Base-by-base conservation (phyloP, 2,113 vertebrate species). In the Mobula hypostoma region DNA sequence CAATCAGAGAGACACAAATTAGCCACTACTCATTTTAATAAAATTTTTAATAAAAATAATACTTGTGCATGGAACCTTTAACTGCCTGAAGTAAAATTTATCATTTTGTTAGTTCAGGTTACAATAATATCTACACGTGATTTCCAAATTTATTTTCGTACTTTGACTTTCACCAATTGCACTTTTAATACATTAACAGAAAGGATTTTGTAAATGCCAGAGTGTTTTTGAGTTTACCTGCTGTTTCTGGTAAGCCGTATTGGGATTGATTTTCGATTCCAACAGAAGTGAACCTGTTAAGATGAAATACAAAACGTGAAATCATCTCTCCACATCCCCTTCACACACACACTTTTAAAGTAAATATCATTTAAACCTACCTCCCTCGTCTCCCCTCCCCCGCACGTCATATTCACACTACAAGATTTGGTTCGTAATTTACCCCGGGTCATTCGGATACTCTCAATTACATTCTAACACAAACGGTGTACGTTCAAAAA, bases 161-260 rank as follows among this genome's bases (percentile, higher is more conserved):
- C 2, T 32, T 29, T 32, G 14, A 5, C 11, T 87, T 19, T 27
- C 56, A 48, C 6, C 17, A 24, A 56, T 56, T 17, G 5, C n/a
- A 66, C n/a, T 27, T 9, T 58, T 63, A 15, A 90, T 32, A n/a
- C 5, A 32, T 66, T 5, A 90, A 90, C n/a, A 90, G 17, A 66
- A n/a, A 63, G 15, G 17, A 0, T n/a, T 63, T 63, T 27, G 1
- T 17, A 7, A 68, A 56, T 29, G 36, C 29, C 12, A 70, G 36
- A 93, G 1, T 74, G 2, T 56, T 48, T 74, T 29, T 74, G 7
- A 48, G 21, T 97, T 98, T 98, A 98, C 99, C 97, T 99, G 99
- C 96, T 99, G 99, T 97, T 99, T 99, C 96, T 99, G 99, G 98
- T 99, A 99, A 94, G 99, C 99, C 94, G 99, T 99, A 95, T 98